These are phyloP conservation scores for Strongylocentrotus purpuratus DNA, from an alignment of 35 echinoderm and acorn worm genomes.

Conservation along the genomic window DNA sequence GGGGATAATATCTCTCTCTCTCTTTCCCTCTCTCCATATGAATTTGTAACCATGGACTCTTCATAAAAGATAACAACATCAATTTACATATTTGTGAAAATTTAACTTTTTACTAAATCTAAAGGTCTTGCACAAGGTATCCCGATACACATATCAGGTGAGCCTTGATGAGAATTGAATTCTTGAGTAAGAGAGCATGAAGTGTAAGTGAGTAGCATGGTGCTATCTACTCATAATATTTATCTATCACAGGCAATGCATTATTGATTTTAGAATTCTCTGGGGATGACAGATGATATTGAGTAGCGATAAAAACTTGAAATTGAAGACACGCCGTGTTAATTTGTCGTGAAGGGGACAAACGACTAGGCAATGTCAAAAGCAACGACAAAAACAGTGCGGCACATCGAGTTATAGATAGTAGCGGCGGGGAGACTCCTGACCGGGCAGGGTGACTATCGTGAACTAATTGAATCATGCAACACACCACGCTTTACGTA, in stretches of 20 bases:
- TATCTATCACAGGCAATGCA: background rate
- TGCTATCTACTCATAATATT: constrained; percentile 39
- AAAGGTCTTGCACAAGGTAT: background rate
- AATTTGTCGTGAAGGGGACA: constrained; percentile 47
- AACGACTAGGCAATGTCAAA: constrained; percentile 36
- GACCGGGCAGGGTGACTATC: constrained; percentile 22
- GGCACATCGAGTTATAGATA: background rate
- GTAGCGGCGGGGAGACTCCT: constrained; percentile 15
- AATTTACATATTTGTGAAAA: no score
- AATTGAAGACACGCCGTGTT: constrained; percentile 44
- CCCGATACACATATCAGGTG: background rate
- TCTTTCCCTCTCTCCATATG: no score
- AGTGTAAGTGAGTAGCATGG: background rate
- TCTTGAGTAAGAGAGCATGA: background rate
- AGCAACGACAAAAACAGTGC: constrained; percentile 42
- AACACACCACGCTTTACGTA: constrained; percentile 41
- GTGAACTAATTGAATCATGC: constrained; percentile 45
- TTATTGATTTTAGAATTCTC: constrained; percentile 30
- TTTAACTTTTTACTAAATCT: no score
- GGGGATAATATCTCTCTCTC: no score
- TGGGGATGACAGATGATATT: constrained; percentile 32
- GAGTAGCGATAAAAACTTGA: constrained; percentile 28
- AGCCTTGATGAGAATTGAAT: background rate
- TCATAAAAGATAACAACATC: no score
- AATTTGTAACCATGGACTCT: no score